A percentile compares a stretch with the other conserved stretches of the same genome.
phyloP scores from a whole-genome alignment of 2,113 vertebrate genomes.

The Ariopsis seemanni region DNA sequence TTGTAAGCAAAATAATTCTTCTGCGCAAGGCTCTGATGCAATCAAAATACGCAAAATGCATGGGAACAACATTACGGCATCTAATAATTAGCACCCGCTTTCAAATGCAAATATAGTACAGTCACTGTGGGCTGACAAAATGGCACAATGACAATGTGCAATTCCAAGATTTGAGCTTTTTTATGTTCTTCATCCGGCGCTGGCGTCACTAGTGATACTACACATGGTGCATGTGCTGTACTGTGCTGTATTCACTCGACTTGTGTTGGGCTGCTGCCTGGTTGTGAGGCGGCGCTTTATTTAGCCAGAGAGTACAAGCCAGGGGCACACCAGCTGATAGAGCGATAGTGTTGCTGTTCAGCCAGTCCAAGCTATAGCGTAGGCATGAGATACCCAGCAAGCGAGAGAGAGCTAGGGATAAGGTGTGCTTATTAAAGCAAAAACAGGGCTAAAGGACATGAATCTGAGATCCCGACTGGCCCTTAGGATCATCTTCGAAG shows the following conservation, averaged over 20 bases:
- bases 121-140: conserved; percentile 52
- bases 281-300: conserved; percentile 54
- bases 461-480: conserved; percentile 3
- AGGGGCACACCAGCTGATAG: conserved; percentile 20
- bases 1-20: background rate
- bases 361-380: conserved; percentile 15
- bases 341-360: conserved; percentile 11
- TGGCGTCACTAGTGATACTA: conserved; percentile 55
- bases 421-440: conserved; percentile 35
- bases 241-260: background rate
- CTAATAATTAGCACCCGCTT: conserved; percentile 66
- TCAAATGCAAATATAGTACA: conserved; percentile 51
- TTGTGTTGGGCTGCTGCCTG: conserved; percentile 55
- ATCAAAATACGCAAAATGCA: conserved; percentile 18
- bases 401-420: conserved; percentile 1
- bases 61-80: conserved; percentile 56
- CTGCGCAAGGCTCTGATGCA: conserved; percentile 31
- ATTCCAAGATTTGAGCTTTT: conserved; percentile 63
- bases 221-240: conserved; percentile 41
- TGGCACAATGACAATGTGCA: conserved; percentile 62
- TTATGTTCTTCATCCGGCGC: conserved; percentile 57
- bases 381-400: background rate
- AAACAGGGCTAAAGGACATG: conserved; percentile 31
- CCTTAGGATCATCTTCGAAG: conserved; percentile 2
- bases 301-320: conserved; percentile 55